Evolutionary conservation across 1,140 invertebrate genomes (phyloP).

Genomic region (Atta cephalotes): DNA sequence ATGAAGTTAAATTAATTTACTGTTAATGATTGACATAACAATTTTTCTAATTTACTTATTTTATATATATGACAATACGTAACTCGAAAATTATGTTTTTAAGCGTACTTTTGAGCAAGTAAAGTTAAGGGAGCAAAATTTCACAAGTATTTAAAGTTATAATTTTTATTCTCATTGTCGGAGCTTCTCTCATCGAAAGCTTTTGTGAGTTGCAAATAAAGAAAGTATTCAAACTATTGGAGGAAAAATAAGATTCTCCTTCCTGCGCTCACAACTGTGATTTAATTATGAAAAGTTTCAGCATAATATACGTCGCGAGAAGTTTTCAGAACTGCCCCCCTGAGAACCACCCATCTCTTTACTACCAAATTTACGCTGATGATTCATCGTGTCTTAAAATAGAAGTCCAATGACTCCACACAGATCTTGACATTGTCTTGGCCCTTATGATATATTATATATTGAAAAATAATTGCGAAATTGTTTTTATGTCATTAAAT

Average conservation of each 20-base stretch:
- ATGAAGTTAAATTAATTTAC: no score
- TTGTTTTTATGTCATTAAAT: neutral
- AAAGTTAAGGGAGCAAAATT: no score
- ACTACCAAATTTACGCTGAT: slow-evolving; percentile 46
- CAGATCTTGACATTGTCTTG: slow-evolving; percentile 73
- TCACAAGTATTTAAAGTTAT: neutral
- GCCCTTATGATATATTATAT: neutral
- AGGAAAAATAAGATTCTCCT: slow-evolving; percentile 29
- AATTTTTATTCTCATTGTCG: neutral
- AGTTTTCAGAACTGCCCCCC: slow-evolving; percentile 12
- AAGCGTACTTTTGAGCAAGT: no score
- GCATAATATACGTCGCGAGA: slow-evolving; percentile 11
- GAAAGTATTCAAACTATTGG: neutral
- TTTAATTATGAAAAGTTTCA: slow-evolving; percentile 27
- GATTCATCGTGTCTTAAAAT: slow-evolving; percentile 67
- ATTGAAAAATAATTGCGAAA: neutral
- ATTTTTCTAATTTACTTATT: no score
- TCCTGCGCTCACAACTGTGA: neutral
- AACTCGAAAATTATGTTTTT: no score
- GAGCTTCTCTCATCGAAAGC: neutral
- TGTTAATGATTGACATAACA: no score
- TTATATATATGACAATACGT: no score
- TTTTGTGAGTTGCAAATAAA: neutral
- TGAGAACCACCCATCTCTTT: slow-evolving; percentile 33
- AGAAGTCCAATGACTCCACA: slow-evolving; percentile 69